Conservation (phyloP, 1,140 invertebrate genomes). For the Marisa cornuarietis region DNA sequence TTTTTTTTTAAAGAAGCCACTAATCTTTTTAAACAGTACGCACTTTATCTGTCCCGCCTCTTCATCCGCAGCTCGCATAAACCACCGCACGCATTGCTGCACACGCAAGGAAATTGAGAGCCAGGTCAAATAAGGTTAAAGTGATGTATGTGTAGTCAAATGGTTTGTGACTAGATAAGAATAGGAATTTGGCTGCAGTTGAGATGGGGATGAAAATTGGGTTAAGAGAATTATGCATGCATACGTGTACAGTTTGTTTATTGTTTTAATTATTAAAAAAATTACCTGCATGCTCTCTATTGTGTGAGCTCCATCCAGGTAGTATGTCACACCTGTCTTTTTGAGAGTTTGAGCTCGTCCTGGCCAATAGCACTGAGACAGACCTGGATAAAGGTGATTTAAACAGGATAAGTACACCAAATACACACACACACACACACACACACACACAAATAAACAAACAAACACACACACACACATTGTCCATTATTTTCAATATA, state of each 20-base stretch:
- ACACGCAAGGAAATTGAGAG: constrained; percentile 24
- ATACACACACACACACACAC: neutral
- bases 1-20: too few relatives aligned
- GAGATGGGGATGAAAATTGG: too few relatives aligned
- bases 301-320: constrained; percentile 96
- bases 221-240: too few relatives aligned
- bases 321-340: constrained; percentile 71
- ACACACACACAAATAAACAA: neutral
- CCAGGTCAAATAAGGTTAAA: neutral
- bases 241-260: too few relatives aligned
- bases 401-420: neutral
- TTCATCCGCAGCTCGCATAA: constrained; percentile 62
- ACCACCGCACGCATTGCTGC: constrained; percentile 82
- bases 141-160: too few relatives aligned
- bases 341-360: constrained; percentile 68
- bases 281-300: constrained; percentile 81
- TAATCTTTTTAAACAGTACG: neutral
- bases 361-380: constrained; percentile 67
- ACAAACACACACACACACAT: neutral
- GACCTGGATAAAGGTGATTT: constrained; percentile 35
- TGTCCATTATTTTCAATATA: too few relatives aligned
- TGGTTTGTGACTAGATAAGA: too few relatives aligned
- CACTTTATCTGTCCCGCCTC: constrained; percentile 44
- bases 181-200: too few relatives aligned
- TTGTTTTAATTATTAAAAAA: too few relatives aligned